phyloP scores from a whole-genome alignment of 1,140 invertebrate genomes.

The Cataglyphis hispanica region DNA sequence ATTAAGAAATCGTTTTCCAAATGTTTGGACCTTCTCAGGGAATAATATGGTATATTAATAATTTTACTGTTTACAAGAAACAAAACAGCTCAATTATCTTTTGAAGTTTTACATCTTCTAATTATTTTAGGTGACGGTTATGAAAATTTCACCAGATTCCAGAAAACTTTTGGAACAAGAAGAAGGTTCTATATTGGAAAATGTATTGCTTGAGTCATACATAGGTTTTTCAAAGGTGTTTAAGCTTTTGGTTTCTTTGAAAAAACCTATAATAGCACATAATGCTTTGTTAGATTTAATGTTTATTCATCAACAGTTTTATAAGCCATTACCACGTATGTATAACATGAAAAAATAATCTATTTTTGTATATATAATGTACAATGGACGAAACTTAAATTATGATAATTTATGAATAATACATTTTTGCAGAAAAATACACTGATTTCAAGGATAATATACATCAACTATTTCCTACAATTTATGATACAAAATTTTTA shows the following conservation, averaged over 20 bases:
- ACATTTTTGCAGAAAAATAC: constrained; percentile 87
- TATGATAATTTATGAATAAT: constrained; percentile 51
- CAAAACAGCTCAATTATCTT: not conserved
- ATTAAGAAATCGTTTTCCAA: constrained; percentile 86
- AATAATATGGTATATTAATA: constrained; percentile 77
- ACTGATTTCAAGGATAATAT: constrained; percentile 89
- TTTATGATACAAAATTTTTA: constrained; percentile 92
- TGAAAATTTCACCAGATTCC: constrained; percentile 78
- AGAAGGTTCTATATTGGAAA: constrained; percentile 82
- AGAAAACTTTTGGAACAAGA: constrained; percentile 79
- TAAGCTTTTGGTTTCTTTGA: constrained; percentile 86
- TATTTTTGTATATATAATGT: not conserved
- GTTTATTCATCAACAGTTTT: constrained; percentile 91
- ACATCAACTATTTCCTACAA: constrained; percentile 88
- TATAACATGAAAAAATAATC: constrained; percentile 58
- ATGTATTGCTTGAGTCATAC: constrained; percentile 85
- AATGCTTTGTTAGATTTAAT: constrained; percentile 91
- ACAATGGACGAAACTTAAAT: constrained; percentile 68
- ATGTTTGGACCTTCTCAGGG: constrained; percentile 83
- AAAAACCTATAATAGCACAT: constrained; percentile 92
- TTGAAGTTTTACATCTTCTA: not conserved
- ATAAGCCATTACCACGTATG: constrained; percentile 89
- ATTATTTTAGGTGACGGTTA: constrained; percentile 79
- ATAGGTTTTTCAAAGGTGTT: constrained; percentile 91
- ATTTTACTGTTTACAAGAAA: not conserved